Evolutionary conservation across 1,140 invertebrate species (phyloP), one percentile per base, ranked within the genome.

Genomic region (Bombus soroeensis): DNA sequence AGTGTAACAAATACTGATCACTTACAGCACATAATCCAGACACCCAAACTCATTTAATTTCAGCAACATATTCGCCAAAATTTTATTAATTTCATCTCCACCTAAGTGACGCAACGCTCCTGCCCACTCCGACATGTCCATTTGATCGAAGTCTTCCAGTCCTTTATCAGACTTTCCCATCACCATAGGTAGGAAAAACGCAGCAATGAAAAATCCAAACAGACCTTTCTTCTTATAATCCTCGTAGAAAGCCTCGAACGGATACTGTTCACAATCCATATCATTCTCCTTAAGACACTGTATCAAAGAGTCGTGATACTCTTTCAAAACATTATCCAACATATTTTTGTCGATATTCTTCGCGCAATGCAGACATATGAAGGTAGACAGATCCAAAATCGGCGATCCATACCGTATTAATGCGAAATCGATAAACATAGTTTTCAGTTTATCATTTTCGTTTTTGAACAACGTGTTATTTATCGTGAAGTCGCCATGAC

Each of bases 351-450:
- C 90, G 34, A 90, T 12, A 1, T 90, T 80, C 0, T 66, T 83
- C 8, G 91, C 85, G 5, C 93, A 93, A 74, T 92, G 93, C 15
- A 95, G 77, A 83, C 92, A 95, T 1, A 96, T 41, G 41, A 94
- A 95, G n/a, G 94, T 94, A 0, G 94, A 92, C 3, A 96, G 59
- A 59, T 96, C 95, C 9, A 94, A 83, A 0, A 92, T 88, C 0
- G 95, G 95, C 12, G 93, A 93, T 0, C 91, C 85, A 75, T 95
- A 95, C 37, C 78, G 83, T 0, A 93, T 72, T 32, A 92, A 71
- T 9, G 93, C 95, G 34, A 95, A 94, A 82, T 96, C 95, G 34
- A 96, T 86, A 4, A 96, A 75, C 75, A 93, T 93, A 0, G 93
- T 88, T n/a, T 89, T 88, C 0, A 91, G 77, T 25, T 86, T 66